Evolutionary conservation across 1,140 invertebrate genomes (phyloP), one percentile per base, ranked within the genome.

Genomic region (Spodoptera litura): DNA sequence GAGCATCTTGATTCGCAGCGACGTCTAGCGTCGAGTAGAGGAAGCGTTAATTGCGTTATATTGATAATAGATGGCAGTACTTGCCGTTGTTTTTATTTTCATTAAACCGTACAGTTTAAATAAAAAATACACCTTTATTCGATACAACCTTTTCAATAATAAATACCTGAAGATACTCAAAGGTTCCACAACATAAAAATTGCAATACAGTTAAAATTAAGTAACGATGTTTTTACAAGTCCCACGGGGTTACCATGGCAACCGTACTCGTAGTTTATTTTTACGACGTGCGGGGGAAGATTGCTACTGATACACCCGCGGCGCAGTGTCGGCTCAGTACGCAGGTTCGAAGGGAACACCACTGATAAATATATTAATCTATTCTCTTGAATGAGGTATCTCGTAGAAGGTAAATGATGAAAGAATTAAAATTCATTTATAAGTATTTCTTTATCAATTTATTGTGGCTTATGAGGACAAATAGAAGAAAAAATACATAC

Each of bases 241-340:
- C 59, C 73, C 73, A 53, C 44, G 49, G 25, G 44, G 58, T 3
- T 64, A 20, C 59, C 58, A 74, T 75, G 73, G 73, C 27, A 75
- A 75, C 73, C 59, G 59, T 75, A 64, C 25, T 62, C 25, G 73
- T 59, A 75, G 73, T 75, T 75, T 75, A 75, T 75, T 62, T 75
- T 75, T 75, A 75, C 58, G 73, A 75, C 9, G 20, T 64, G 59
- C 44, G n/a, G 73, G 73, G 73, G 73, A 53, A 52, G 73, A 70
- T 70, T 52, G 66, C 66, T 51, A 15, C 49, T 70, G 44, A 68
- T 68, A 68, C 51, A 64, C 61, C 2, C n/a, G 9, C 59, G 38
- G 38, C 31, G 49, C 38, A 9, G 12, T 35, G 66, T 52, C 38
- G 20, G 5, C 15, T n/a, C 13, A 70, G 51, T 44, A 27, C 20